Percentiles rank a stretch among this genome's conserved stretches.
phyloP scores from a whole-genome alignment of 2,888 invertebrate species.

The Amphipyra berbera region DNA sequence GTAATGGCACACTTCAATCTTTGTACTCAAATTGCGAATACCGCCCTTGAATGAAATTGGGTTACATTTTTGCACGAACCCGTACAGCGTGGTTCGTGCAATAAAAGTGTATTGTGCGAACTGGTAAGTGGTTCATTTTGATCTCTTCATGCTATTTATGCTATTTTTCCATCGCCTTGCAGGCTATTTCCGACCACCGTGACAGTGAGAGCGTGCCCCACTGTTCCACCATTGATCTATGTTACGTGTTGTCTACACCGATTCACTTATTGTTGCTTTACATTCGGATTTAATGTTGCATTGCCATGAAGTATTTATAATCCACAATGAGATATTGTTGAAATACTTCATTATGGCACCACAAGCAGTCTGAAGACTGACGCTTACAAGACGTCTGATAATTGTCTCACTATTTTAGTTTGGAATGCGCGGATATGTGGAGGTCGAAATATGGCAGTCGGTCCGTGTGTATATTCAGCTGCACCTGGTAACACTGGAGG shows the following conservation, averaged over 20 bases:
- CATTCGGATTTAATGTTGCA: not conserved
- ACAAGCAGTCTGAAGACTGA: too few relatives aligned
- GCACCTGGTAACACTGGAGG: too few relatives aligned
- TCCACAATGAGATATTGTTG: too few relatives aligned
- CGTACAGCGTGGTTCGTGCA: not conserved
- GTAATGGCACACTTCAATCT: conserved; percentile 14
- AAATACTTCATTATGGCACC: too few relatives aligned
- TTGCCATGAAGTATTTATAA: too few relatives aligned
- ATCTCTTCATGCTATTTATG: conserved; percentile 10
- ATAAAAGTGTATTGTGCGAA: conserved; percentile 6
- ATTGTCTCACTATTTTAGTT: too few relatives aligned
- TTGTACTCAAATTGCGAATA: conserved; percentile 12
- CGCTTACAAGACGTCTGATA: too few relatives aligned
- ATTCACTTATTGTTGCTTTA: conserved; percentile 3
- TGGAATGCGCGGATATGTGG: too few relatives aligned
- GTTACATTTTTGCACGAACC: conserved; percentile 18
- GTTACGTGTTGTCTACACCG: not conserved
- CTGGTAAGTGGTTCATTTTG: conserved; percentile 14
- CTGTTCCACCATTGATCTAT: not conserved
- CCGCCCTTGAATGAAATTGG: conserved; percentile 15
- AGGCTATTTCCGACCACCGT: conserved; percentile 29
- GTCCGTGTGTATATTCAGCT: too few relatives aligned
- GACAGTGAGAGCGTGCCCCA: conserved; percentile 9
- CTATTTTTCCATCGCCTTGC: conserved; percentile 8
- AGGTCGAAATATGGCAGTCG: too few relatives aligned